phyloP scores from a whole-genome alignment of 2,797 vertebrate genomes.

The Morelia viridis region DNA sequence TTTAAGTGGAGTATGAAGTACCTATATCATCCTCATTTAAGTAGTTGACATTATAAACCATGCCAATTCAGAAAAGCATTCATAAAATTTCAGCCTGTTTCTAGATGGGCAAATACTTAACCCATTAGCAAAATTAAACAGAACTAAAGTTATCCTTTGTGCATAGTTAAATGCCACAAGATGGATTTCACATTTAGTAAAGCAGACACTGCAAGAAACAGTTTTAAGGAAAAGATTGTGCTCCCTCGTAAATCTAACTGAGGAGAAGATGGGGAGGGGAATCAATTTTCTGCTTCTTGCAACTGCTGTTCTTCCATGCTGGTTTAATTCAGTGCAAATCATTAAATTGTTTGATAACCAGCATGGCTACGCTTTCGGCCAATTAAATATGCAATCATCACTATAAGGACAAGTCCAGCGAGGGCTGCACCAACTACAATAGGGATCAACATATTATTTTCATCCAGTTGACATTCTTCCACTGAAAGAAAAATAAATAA shows the following conservation, averaged over 20 bases:
- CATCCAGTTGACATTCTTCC: slow-evolving; percentile 89
- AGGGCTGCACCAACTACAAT: slow-evolving; percentile 94
- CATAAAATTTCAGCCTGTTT: slow-evolving; percentile 59
- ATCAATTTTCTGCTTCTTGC: slow-evolving; percentile 51
- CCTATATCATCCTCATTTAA: slow-evolving; percentile 55
- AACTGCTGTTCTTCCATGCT: slow-evolving; percentile 62
- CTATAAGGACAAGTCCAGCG: slow-evolving; percentile 91
- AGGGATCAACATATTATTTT: slow-evolving; percentile 94
- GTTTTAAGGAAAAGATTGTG: slow-evolving; percentile 58
- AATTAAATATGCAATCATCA: slow-evolving; percentile 94
- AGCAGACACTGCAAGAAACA: slow-evolving; percentile 71
- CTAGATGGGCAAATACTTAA: slow-evolving; percentile 67
- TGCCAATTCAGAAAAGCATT: slow-evolving; percentile 53
- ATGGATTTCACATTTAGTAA: slow-evolving; percentile 70
- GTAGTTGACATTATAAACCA: slow-evolving; percentile 42
- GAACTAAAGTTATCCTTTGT: slow-evolving; percentile 63
- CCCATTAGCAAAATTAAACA: slow-evolving; percentile 74
- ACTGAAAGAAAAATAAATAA: slow-evolving; percentile 71
- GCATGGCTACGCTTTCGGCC: slow-evolving; percentile 96
- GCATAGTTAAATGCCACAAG: slow-evolving; percentile 70
- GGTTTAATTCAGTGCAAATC: slow-evolving; percentile 66
- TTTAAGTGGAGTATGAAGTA: slow-evolving; percentile 61
- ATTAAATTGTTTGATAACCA: slow-evolving; percentile 97
- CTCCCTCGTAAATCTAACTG: slow-evolving; percentile 57
- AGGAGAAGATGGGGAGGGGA: slow-evolving; percentile 38